Evolutionary conservation across 1,140 invertebrate genomes (phyloP), one percentile per base, ranked within the genome.

Genomic region (Brachionus manjavacas): DNA sequence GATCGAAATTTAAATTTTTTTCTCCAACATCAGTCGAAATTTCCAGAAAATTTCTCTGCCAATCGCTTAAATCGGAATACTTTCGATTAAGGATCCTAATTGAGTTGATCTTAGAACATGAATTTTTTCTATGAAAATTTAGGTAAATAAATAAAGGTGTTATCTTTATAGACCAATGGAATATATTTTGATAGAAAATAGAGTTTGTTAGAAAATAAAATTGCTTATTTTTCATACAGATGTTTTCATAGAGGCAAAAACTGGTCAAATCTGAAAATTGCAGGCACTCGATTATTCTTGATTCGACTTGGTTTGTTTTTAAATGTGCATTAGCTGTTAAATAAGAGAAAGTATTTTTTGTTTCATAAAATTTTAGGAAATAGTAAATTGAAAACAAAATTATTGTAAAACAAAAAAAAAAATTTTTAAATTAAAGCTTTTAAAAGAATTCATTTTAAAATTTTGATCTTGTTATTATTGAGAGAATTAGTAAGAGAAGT

Each of bases 151-250:
- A 68, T 31, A 68, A 31, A 9, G 64, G 64, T 68, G 64, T 31
- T 31, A 68, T 68, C n/a, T 68, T 68, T 3, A 68, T 68, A 31
- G 64, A 28, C 31, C 25, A 68, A 35, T 68, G 64, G 14, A 68
- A 68, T 23, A 68, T 68, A 68, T 68, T 68, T 68, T 68, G 64
- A 68, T n/a, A n/a, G n/a, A n/a, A n/a, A n/a, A n/a, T n/a, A n/a
- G n/a, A n/a, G n/a, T n/a, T n/a, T n/a, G 25, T 68, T 31, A 68
- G 35, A 68, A 68, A 68, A 31, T 14, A n/a, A 11, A 68, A 4
- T 20, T 68, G 9, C 2, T 31, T 68, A 68, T 68, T 68, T 14
- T 68, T 16, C 11, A 68, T 14, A n/a, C 64, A 68, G 4, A 68
- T 35, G 14, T 68, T 68, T 68, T 68, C 31, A 25, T 68, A 68